Evolutionary conservation across 2,888 invertebrate genomes (phyloP), one percentile per base, ranked within the genome.

Genomic region (Monopis laevigella): DNA sequence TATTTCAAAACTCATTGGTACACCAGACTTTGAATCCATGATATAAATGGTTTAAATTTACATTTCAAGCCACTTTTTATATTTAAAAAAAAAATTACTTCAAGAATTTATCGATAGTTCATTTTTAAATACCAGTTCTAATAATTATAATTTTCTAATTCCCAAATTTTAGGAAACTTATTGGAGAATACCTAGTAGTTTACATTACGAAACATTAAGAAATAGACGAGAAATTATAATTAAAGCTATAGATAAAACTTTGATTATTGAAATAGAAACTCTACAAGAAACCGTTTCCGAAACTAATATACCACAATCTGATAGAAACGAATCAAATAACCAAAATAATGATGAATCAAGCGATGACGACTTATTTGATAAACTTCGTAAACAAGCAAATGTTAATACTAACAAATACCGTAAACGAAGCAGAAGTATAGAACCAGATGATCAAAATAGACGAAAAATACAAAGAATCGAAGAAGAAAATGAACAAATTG

Each of bases 181-280:
- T 65, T 96, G 95, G 95, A 84, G 94, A 51, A 91, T 95, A 55
- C 92, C 95, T 0, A 84, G 84, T 42, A 74, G 78, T 53, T 73
- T 89, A 40, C 72, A 75, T 43, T 65, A 71, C 30, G 65, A 77
- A 16, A 83, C 78, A n/a, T 77, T 88, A 42, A 75, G 82, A 46
- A 83, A 82, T 54, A 75, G 84, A 14, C 74, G 82, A 40, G 77
- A 81, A 51, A 68, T 86, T 39, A 77, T 87, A 46, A 67, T 74
- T 40, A 78, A 83, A 58, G 84, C 84, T 1, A 57, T 86, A 27
- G 77, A 83, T 46, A 83, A 83, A 48, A 80, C 72, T 46, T 65
- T 82, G 41, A 62, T 73, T 38, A 48, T 72, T 40, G 45, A 45
- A 28, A 29, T 38, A 1, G 26, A 44, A 40, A 27, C 16, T 10